These are phyloP conservation scores for Lycaena phlaeas DNA, from an alignment of 2,888 invertebrate species.

Conservation along the genomic window DNA sequence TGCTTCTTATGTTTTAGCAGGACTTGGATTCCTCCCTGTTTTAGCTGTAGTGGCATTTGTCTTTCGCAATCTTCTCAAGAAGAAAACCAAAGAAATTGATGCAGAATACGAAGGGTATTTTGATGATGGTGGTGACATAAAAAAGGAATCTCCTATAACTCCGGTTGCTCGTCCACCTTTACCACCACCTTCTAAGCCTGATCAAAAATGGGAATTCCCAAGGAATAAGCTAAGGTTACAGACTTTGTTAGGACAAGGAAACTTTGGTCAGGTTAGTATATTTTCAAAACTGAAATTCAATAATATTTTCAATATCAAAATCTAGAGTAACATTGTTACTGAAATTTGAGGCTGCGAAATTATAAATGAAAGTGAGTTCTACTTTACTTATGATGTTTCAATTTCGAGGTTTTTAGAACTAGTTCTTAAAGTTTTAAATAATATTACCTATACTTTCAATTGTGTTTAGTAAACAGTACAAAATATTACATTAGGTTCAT, in stretches of 20 bases:
- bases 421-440: too few species aligned
- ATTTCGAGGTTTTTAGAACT: too few species aligned
- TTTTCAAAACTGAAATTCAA: too few species aligned
- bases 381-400: too few species aligned
- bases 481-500: too few species aligned
- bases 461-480: too few species aligned
- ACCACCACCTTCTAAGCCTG: conserved; percentile 67
- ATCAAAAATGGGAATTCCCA: conserved; percentile 83
- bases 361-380: too few species aligned
- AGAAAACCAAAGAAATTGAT: conserved; percentile 69
- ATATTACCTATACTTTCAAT: too few species aligned
- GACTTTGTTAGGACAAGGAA: conserved; percentile 86
- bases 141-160: conserved; percentile 65
- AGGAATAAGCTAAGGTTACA: conserved; percentile 83
- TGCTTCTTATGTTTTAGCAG: conserved; percentile 75
- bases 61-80: conserved; percentile 67
- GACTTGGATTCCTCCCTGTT: conserved; percentile 73
- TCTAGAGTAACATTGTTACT: too few species aligned
- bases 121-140: conserved; percentile 68
- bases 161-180: conserved; percentile 72
- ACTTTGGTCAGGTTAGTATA: conserved; percentile 83
- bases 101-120: conserved; percentile 76
- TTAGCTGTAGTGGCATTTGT: conserved; percentile 72
- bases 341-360: too few species aligned
- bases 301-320: too few species aligned